Percentiles rank a stretch among this genome's conserved stretches.
phyloP scores from a whole-genome alignment of 2,797 vertebrate genomes.

The Pampus argenteus region DNA sequence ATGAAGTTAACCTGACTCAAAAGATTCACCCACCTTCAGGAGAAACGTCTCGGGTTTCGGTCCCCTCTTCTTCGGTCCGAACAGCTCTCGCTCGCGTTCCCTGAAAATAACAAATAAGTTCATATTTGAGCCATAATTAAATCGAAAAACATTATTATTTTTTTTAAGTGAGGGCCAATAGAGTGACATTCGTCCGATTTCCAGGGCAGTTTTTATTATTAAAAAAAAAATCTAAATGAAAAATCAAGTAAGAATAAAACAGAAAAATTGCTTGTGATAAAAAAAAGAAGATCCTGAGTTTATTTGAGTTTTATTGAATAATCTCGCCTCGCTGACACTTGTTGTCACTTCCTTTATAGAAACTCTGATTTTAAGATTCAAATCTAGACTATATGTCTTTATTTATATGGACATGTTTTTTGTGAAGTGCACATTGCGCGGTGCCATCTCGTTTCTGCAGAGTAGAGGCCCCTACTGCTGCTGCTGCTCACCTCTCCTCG shows the following conservation, averaged over 20 bases:
- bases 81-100: slow-evolving; percentile 95
- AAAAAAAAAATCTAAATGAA: not conserved
- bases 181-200: not conserved
- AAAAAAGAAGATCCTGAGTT: not conserved
- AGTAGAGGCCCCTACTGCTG: slow-evolving; percentile 74
- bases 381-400: not conserved
- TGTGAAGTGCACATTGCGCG: not conserved
- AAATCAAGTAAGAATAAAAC: slow-evolving; percentile 7
- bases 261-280: not conserved
- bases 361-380: not conserved
- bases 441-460: slow-evolving; percentile 18
- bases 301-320: not conserved
- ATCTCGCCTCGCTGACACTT: not conserved
- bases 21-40: slow-evolving; percentile 90
- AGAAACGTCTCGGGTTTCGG: slow-evolving; percentile 98
- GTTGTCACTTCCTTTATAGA: not conserved
- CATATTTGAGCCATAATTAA: not conserved
- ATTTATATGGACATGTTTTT: not conserved
- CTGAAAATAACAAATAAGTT: slow-evolving; percentile 70
- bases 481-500: slow-evolving; percentile 93
- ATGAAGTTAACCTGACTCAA: not conserved
- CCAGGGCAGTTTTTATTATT: not conserved
- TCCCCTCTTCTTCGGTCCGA: slow-evolving; percentile 96
- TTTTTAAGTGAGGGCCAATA: not conserved
- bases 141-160: not conserved